A percentile compares a stretch with the other conserved stretches of the same genome.
phyloP scores from a whole-genome alignment of 2,888 invertebrate species.

The Eristalis tenax region DNA sequence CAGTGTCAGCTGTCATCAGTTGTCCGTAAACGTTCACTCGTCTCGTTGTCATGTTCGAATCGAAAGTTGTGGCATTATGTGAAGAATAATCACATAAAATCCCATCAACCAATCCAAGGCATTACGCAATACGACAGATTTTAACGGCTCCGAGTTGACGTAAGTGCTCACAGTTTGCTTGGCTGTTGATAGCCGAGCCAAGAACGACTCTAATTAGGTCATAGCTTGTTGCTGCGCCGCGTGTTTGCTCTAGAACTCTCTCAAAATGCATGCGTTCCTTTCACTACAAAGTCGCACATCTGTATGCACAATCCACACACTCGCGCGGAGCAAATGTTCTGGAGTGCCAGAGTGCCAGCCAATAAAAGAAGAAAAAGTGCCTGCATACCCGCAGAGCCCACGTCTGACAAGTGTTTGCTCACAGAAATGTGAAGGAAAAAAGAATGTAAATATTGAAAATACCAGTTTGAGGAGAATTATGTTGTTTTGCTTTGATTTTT shows the following conservation, averaged over 20 bases:
- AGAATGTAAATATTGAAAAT: slow-evolving; percentile 34
- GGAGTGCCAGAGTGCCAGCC: slow-evolving; percentile 14
- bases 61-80: neutral
- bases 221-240: neutral
- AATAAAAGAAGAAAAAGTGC: slow-evolving; percentile 22
- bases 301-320: neutral
- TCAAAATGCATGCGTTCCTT: neutral
- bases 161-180: neutral
- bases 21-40: neutral
- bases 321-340: slow-evolving; percentile 1
- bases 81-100: neutral
- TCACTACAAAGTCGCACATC: neutral
- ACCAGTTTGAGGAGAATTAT: slow-evolving; percentile 35
- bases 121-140: neutral
- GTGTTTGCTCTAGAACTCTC: slow-evolving; percentile 1
- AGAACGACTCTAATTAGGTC: neutral
- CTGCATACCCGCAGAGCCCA: neutral
- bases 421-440: neutral
- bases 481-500: slow-evolving; percentile 1
- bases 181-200: neutral
- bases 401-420: slow-evolving; percentile 31
- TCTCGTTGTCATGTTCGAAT: neutral
- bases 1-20: neutral
- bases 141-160: neutral
- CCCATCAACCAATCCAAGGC: neutral